Base-by-base conservation (phyloP, 2,888 invertebrate genomes). In the Odontocolon sp. region DNA sequence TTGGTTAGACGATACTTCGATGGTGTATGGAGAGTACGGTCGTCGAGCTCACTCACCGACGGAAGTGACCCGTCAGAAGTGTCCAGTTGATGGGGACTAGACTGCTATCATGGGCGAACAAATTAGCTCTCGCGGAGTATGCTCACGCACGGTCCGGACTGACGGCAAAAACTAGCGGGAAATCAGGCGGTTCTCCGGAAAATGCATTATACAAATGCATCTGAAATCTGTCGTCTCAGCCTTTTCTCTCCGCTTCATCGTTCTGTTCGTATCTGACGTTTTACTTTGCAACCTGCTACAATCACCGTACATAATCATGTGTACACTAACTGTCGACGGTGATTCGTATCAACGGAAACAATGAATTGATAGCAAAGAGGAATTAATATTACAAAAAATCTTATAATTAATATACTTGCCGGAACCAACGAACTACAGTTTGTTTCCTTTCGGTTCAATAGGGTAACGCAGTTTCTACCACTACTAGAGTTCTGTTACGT, bases 131-230 rank as follows among this genome's bases (percentile, higher is more conserved):
- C 18, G 9, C 33, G 14, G 23, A n/a, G n/a, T 5, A 47, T 36
- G 3, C 47, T 36, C 45, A 31, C 50, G 28, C 26, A 54, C 64
- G 23, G 64, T 21, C 21, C 18, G 26, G 40, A 64, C 31, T 78
- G 78, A 77, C 64, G 54, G 67, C 59, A 80, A 80, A 80, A 80
- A 77, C 77, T 77, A 72, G 74, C 59, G 75, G 69, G n/a, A 72
- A 80, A 77, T 75, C 68, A 42, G 64, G 68, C 61, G 69, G 64
- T 66, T 71, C 68, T 77, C 45, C 66, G 71, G 64, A 72, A 80
- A 77, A 72, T 45, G 64, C 77, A 74, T 80, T 77, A 75, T 75
- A 67, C 68, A 56, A 50, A 36, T 26, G 38, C 33, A 28, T 21
- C 33, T 14, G 18, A 67, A 67, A 67, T 14, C 2, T n/a, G 18